phyloP scores from a whole-genome alignment of 2,113 vertebrate species.

The Patagioenas fasciata region DNA sequence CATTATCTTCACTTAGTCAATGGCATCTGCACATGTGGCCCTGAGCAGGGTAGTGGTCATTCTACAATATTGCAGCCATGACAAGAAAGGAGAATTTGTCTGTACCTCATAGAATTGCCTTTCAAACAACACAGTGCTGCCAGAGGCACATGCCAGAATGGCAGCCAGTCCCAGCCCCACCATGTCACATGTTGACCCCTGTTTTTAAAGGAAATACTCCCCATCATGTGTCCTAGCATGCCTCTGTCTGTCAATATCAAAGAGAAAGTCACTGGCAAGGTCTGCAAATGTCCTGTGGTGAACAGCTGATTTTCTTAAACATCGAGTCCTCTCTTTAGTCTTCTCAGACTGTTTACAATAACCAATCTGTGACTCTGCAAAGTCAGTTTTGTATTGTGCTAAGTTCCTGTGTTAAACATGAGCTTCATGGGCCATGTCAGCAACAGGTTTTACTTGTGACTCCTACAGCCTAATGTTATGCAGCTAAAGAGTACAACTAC shows the following conservation, averaged over 20 bases:
- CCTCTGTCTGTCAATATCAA: background rate
- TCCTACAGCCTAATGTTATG: background rate
- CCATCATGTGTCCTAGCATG: background rate
- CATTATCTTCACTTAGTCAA: background rate
- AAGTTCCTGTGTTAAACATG: background rate
- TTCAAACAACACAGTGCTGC: background rate
- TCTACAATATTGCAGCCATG: background rate
- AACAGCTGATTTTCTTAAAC: background rate
- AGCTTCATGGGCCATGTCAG: background rate
- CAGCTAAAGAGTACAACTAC: background rate
- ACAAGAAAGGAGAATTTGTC: background rate
- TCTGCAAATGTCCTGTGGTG: background rate
- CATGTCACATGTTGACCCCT: background rate
- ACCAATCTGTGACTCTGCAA: background rate
- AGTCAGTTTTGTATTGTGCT: background rate
- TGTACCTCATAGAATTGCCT: background rate
- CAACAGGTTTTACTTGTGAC: background rate
- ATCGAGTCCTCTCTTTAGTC: background rate
- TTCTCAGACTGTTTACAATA: background rate
- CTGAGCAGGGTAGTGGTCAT: background rate
- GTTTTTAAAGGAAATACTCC: background rate
- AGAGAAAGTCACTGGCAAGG: background rate
- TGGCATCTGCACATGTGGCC: background rate
- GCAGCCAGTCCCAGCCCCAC: background rate
- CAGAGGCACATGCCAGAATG: background rate